These are phyloP conservation scores for Alviniconcha marisindica DNA, from an alignment of 1,140 invertebrate species.

Conservation along the genomic window DNA sequence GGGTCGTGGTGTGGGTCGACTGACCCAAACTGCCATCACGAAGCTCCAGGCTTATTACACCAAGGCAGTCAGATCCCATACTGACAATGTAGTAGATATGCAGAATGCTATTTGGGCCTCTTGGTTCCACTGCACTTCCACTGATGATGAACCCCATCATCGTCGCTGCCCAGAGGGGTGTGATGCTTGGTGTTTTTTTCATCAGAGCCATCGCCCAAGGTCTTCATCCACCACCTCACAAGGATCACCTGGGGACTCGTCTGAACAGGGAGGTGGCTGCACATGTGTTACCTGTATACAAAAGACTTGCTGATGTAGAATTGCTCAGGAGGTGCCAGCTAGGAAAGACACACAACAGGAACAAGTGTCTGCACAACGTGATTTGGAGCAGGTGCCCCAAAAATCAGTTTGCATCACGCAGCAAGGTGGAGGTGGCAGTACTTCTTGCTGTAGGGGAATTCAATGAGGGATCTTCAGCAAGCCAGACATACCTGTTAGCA, in stretches of 20 bases:
- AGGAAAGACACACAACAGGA: conserved; percentile 27
- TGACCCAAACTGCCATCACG: conserved; percentile 12
- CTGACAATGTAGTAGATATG: conserved; percentile 18
- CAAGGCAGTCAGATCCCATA: neutral
- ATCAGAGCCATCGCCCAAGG: too few relatives aligned
- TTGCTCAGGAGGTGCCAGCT: neutral
- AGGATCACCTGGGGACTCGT: neutral
- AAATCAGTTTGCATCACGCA: neutral
- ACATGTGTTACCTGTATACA: conserved; percentile 10
- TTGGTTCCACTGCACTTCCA: conserved; percentile 12
- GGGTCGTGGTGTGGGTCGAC: neutral
- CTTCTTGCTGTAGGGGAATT: conserved; percentile 15
- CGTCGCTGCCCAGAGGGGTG: conserved; percentile 20
- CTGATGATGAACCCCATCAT: conserved; percentile 4
- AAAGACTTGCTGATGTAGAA: neutral
- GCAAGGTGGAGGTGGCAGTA: neutral
- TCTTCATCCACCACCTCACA: neutral
- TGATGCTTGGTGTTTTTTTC: conserved; percentile 40
- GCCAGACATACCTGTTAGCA: neutral
- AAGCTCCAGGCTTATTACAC: conserved; percentile 22
- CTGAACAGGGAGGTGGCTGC: neutral
- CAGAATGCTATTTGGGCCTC: conserved; percentile 24
- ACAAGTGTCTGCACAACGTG: conserved; percentile 13
- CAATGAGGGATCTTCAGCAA: conserved; percentile 15
- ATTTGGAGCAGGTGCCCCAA: conserved; percentile 38